Percentiles rank a stretch among this genome's conserved stretches.
These are phyloP conservation scores for Larimichthys crocea DNA, from an alignment of 2,113 vertebrate genomes.

Conservation along the genomic window DNA sequence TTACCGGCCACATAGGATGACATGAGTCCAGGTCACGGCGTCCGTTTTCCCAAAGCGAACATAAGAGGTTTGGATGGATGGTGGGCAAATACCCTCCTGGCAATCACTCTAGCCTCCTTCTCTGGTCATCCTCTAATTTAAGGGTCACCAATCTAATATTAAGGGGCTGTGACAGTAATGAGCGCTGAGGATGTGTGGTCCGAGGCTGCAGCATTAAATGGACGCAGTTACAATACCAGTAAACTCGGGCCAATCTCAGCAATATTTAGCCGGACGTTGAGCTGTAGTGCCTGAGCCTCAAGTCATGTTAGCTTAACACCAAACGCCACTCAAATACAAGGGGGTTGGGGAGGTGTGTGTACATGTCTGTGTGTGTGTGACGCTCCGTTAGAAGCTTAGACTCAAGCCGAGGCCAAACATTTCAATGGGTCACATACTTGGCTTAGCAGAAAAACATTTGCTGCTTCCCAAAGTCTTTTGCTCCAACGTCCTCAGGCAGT, in stretches of 20 bases:
- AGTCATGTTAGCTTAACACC: slow-evolving; percentile 74
- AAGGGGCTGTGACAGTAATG: slow-evolving; percentile 82
- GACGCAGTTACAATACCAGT: slow-evolving; percentile 77
- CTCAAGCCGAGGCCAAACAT: slow-evolving; percentile 39
- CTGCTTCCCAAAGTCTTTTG: slow-evolving; percentile 29
- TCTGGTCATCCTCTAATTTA: slow-evolving; percentile 63
- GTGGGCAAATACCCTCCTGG: slow-evolving; percentile 64
- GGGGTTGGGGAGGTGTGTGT: slow-evolving; percentile 38
- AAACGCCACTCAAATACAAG: slow-evolving; percentile 57
- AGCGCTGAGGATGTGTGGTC: slow-evolving; percentile 63
- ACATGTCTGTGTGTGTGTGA: neutral
- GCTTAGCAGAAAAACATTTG: slow-evolving; percentile 40
- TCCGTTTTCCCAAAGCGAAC: slow-evolving; percentile 64
- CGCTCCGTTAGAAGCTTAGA: slow-evolving; percentile 38
- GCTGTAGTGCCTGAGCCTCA: slow-evolving; percentile 71
- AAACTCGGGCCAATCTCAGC: slow-evolving; percentile 80
- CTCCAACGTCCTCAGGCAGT: slow-evolving; percentile 29
- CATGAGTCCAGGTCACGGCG: slow-evolving; percentile 42
- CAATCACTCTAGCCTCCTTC: slow-evolving; percentile 45
- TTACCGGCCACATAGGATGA: slow-evolving; percentile 63
- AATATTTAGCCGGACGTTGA: slow-evolving; percentile 84
- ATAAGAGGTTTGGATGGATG: slow-evolving; percentile 73
- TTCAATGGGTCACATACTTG: slow-evolving; percentile 50
- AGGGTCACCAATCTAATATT: slow-evolving; percentile 67
- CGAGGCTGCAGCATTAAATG: slow-evolving; percentile 69